Evolutionary conservation across 2,113 vertebrate genomes (phyloP), one percentile per base, ranked within the genome.

Genomic region (Chamaetylas fuelleborni): DNA sequence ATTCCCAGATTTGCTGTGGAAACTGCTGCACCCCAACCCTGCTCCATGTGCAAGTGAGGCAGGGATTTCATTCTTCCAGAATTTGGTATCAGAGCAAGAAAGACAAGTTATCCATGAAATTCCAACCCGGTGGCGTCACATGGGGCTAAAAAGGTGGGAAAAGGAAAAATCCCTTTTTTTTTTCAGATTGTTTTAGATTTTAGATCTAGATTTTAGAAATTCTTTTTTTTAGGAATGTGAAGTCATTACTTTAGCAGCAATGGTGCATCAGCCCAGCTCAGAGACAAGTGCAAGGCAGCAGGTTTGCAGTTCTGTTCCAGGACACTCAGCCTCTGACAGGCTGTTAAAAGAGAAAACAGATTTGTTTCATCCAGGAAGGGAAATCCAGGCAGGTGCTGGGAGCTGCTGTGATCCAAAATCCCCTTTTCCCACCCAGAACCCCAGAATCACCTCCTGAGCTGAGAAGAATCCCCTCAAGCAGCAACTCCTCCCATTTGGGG

Each of bases 231-330:
- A 3, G 5, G 13, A n/a, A 20, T 7, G 25, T 5, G n/a, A 43
- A 61, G 17, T 18, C 20, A 9, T 0, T 8, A 9, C 6, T 14
- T 6, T 3, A 12, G 2, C 78, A 42, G 58, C 0, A 64, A 11
- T 0, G 3, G 23, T 29, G 43, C 11, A 0, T 5, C 64, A 64
- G 72, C 50, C 43, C 54, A 42, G 54, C 64, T 25, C 29, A 25
- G 31, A 16, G 12, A 13, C 2, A 2, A 18, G 25, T 7, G 31
- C 33, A 33, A 5, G 5, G 9, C 54, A 45, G 12, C 6, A 20
- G 14, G 6, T 8, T 45, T 16, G 56, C 29, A 24, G 16, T n/a
- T 34, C 4, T 36, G 16, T 8, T 56, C n/a, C 22, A 4, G 3
- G 17, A 11, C 4, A 8, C 0, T 20, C 40, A 48, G 10, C 9